Base-by-base conservation (phyloP, 37 sponge, comb jelly and placozoan genomes). In the Lycopodina hypogea region DNA sequence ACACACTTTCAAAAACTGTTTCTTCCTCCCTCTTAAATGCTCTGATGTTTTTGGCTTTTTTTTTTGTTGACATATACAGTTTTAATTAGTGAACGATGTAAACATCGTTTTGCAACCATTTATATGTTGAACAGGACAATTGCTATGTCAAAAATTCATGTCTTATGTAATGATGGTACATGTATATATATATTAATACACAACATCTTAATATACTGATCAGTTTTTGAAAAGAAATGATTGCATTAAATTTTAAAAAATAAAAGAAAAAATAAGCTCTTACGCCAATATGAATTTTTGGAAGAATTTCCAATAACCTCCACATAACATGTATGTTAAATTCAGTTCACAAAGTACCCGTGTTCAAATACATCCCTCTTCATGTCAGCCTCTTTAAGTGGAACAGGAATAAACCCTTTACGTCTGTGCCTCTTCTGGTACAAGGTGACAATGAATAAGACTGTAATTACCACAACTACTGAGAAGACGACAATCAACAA, bases 321-420 rank as follows among this genome's bases (percentile, higher is more conserved):
- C 34, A 68, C 79, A 3, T 78, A 68, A 30, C 56, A 52, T 1
- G 79, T 68, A 7, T 55, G 38, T 8, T 34, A 68, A 23, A 30
- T 23, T 37, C 62, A 61, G 28, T 76, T 76, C 22, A 62, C 59
- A 42, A 76, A 76, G 61, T 76, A 76, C 15, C 76, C 76, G 38
- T 61, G 29, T 23, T 67, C 80, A 35, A 42, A 42, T 38, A 42
- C 4, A 0, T 51, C 32, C 67, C 21, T 64, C 22, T 57, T 53
- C 33, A 55, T 11, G 14, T 1, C 33, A 26, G 56, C 71, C 8
- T 84, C 84, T 0, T 84, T 76, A 0, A 70, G 69, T 12, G 84
- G 68, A 6, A 84, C 70, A 39, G 68, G 67, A 15, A 55, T 38
- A 38, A 67, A 84, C 1, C 84, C 84, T 23, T 84, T 75, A 28